Base-by-base conservation (phyloP, 2,113 vertebrate genomes). In the Diphyllodes magnificus region DNA sequence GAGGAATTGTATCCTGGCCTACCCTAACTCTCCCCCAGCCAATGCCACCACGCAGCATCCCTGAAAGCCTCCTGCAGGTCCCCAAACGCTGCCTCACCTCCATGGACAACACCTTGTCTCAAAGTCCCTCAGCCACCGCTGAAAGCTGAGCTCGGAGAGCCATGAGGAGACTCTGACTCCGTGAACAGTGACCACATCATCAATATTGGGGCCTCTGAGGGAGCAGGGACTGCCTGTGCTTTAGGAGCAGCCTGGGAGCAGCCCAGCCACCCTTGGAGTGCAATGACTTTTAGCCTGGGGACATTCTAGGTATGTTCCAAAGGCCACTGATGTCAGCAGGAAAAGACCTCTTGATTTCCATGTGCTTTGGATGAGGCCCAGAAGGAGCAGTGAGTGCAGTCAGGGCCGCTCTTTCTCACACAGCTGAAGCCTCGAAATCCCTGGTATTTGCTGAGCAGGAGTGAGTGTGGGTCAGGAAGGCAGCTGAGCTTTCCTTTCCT, bases 401-500 rank as follows among this genome's bases (percentile, higher is more conserved):
- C 39, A 61, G 86, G 50, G 65, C 69, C 7, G 16, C 19, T 60
- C 47, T 83, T 82, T 93, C 83, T 94, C 81, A 60, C 92, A 61
- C 8, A 42, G 59, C 66, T 37, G 57, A 5, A 45, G 59, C 53
- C 69, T 37, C 6, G 5, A 44, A 66, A 28, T 71, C 44, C 30
- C 53, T 11, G 79, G 16, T 47, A 35, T 91, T 79, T 92, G 56
- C 66, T 59, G 68, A 82, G 82, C 73, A 84, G 81, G 53, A 80
- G 25, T 5, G 45, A 93, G 75, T 0, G 35, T 19, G 23, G 69
- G 35, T 96, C 91, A 96, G 93, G 87, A 91, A 93, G 66, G 81
- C 86, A 82, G 61, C 75, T 71, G 73, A 92, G 92, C 86, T 93
- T 44, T 88, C 45, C 63, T 92, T 93, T 95, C 86, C 70, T 89